Evolutionary conservation across 2,113 vertebrate genomes (phyloP).

Genomic region (Scalopus aquaticus): DNA sequence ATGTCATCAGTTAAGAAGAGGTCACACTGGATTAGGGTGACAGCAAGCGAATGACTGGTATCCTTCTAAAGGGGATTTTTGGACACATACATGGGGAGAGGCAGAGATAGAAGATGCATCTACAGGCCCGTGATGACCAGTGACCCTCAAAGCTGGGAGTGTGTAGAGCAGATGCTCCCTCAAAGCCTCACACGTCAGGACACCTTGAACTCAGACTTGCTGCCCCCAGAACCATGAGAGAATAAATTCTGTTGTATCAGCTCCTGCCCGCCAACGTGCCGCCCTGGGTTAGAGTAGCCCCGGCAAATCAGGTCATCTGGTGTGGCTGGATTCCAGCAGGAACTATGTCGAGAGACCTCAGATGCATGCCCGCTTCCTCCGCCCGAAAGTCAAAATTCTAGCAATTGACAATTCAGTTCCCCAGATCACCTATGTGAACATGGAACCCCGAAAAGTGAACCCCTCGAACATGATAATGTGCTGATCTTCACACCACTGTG

Average conservation of each 20-base stretch:
- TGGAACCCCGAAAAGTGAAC: not conserved
- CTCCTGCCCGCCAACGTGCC: fast-evolving
- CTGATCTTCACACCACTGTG: fast-evolving
- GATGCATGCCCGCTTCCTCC: not conserved
- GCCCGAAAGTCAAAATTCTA: not conserved
- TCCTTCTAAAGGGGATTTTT: not conserved
- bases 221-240: not conserved
- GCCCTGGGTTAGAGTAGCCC: not conserved
- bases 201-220: fast-evolving
- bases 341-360: not conserved
- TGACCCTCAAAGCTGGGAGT: not conserved
- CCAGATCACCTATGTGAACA: not conserved
- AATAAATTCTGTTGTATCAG: not conserved
- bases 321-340: not conserved
- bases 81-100: not conserved
- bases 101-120: no score
- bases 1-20: not conserved
- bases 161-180: not conserved
- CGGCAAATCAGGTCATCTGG: not conserved
- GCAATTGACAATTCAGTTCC: no score
- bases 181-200: not conserved
- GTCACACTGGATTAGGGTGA: not conserved
- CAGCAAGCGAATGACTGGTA: not conserved
- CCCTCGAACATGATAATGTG: fast-evolving
- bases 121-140: not conserved